phyloP scores from a whole-genome alignment of 2,888 invertebrate genomes.

The Himalopsyche anomala region DNA sequence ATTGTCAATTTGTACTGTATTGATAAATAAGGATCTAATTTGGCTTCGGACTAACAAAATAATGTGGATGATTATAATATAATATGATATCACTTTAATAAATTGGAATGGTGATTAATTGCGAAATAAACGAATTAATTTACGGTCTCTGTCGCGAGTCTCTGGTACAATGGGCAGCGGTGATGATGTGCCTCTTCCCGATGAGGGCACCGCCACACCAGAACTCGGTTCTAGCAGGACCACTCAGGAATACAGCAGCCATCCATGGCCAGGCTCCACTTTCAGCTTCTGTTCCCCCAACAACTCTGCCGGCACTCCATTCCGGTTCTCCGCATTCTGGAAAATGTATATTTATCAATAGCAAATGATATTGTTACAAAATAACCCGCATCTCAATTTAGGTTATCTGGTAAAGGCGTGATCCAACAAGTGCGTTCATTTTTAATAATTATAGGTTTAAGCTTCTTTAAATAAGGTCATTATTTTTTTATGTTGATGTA shows the following conservation, averaged over 20 bases:
- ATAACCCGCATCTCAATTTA: not conserved
- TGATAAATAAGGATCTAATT: no score
- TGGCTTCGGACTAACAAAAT: no score
- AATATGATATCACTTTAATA: no score
- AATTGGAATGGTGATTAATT: no score
- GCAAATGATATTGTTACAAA: not conserved
- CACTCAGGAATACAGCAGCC: slow-evolving; percentile 94
- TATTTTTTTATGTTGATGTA: not conserved
- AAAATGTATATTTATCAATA: slow-evolving; percentile 65
- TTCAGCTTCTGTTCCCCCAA: slow-evolving; percentile 90
- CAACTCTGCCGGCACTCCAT: slow-evolving; percentile 90
- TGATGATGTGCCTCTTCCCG: slow-evolving; percentile 87
- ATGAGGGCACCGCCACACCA: slow-evolving; percentile 96
- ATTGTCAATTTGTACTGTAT: no score
- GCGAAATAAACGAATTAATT: not conserved
- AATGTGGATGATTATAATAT: no score
- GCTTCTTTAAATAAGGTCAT: not conserved
- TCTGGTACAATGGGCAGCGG: slow-evolving; percentile 95
- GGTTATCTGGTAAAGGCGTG: not conserved
- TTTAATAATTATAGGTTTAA: not conserved
- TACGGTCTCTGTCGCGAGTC: slow-evolving; percentile 93
- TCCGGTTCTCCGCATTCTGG: slow-evolving; percentile 89
- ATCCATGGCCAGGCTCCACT: slow-evolving; percentile 97
- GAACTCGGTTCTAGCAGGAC: slow-evolving; percentile 89
- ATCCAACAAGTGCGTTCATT: not conserved